Percentiles rank a stretch among this genome's conserved stretches.
These are phyloP conservation scores for Synanthedon formicaeformis DNA, from an alignment of 2,888 invertebrate genomes.

Conservation along the genomic window DNA sequence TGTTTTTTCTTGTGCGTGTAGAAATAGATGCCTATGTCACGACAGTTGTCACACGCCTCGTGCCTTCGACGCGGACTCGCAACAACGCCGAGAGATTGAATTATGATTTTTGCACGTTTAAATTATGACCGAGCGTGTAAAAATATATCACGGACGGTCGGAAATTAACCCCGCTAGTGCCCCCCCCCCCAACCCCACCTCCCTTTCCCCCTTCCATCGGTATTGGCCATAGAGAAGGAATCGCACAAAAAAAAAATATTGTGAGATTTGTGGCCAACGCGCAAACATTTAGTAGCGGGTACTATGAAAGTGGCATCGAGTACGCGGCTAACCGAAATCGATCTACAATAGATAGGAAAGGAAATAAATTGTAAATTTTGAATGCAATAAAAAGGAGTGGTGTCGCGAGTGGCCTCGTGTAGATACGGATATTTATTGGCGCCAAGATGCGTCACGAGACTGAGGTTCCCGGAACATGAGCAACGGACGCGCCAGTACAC, in stretches of 20 bases:
- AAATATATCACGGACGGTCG: no score
- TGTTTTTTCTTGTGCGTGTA: no score
- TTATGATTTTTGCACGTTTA: no score
- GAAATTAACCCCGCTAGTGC: no score
- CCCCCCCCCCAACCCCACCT: no score
- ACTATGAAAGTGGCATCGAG: no score
- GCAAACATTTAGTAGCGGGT: no score
- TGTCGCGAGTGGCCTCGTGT: conserved; percentile 58
- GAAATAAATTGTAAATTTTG: conserved; percentile 67
- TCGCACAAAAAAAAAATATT: not conserved
- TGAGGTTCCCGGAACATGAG: conserved; percentile 30
- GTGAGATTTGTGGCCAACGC: not conserved
- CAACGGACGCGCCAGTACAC: conserved; percentile 53
- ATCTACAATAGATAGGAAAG: conserved; percentile 54
- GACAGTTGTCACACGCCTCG: conserved; percentile 2
- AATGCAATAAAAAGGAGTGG: conserved; percentile 27
- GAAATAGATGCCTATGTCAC: no score
- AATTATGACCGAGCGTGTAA: no score
- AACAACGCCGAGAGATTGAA: no score
- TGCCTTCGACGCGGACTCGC: not conserved
- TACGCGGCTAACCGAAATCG: no score
- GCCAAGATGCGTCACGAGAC: conserved; percentile 45
- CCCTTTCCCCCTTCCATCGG: no score
- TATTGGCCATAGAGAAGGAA: not conserved
- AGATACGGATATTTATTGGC: conserved; percentile 67